A percentile compares a stretch with the other conserved stretches of the same genome.
These are phyloP conservation scores for Pagetopsis macropterus DNA, from an alignment of 2,797 vertebrate genomes.

Conservation along the genomic window DNA sequence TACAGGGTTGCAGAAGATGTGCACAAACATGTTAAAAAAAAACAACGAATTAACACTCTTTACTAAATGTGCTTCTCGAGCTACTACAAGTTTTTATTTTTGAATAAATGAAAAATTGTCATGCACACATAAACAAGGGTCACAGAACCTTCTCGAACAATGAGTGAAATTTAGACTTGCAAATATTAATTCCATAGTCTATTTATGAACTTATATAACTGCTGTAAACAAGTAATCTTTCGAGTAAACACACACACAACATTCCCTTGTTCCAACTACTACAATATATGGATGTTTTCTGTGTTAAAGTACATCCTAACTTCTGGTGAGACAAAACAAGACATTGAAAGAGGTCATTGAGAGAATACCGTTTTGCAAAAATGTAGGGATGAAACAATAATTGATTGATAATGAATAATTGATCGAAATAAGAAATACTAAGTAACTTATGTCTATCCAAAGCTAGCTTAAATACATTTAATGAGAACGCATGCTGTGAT, in stretches of 20 bases:
- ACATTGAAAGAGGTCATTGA: not conserved
- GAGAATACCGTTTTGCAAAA: not conserved
- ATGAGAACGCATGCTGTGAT: not conserved
- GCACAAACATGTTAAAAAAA: too few relatives aligned
- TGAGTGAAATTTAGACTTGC: not conserved
- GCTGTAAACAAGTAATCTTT: too few relatives aligned
- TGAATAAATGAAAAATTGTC: not conserved
- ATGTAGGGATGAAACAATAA: not conserved
- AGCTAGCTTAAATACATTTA: not conserved
- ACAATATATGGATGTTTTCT: not conserved
- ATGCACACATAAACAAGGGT: not conserved
- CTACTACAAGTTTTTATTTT: not conserved
- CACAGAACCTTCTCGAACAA: not conserved
- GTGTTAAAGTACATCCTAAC: not conserved
- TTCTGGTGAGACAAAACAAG: not conserved
- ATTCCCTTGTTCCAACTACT: not conserved
- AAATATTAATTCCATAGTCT: not conserved
- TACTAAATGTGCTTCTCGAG: not conserved
- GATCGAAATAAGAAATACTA: not conserved
- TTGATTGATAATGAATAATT: conserved; percentile 1
- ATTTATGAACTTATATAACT: not conserved
- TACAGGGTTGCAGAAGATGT: too few relatives aligned
- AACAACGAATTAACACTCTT: too few relatives aligned
- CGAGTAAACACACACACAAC: too few relatives aligned
- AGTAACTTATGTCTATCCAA: not conserved